Evolutionary conservation across 2,113 vertebrate species (phyloP).

Genomic region (Parotia lawesii): DNA sequence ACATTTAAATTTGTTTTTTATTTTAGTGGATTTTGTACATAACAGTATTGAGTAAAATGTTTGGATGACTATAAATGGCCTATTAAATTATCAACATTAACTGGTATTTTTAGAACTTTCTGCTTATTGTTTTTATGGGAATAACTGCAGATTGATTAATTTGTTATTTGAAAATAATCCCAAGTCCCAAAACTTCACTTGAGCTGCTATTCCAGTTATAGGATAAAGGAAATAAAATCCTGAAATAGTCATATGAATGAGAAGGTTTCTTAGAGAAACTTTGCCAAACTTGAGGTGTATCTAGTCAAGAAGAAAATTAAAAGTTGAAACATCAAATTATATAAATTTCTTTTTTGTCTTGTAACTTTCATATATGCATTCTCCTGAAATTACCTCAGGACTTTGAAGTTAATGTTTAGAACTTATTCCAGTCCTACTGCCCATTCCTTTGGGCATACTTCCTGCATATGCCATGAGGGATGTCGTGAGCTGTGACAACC

Average conservation of each 20-base stretch:
- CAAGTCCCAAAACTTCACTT: not conserved
- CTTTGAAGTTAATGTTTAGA: not conserved
- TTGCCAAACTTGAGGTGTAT: not conserved
- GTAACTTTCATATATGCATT: not conserved
- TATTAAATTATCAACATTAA: constrained; percentile 32
- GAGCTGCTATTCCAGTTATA: not conserved
- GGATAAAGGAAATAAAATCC: constrained; percentile 42
- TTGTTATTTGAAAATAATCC: constrained; percentile 25
- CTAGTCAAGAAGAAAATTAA: not conserved
- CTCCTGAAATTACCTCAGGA: not conserved
- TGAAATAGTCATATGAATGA: not conserved
- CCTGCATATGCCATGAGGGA: not conserved
- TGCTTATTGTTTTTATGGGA: not conserved
- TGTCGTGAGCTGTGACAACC: fast-evolving
- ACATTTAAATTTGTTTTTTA: constrained; percentile 13
- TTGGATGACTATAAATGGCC: constrained; percentile 5
- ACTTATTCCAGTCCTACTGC: not conserved
- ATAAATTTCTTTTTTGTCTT: not conserved
- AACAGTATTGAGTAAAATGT: constrained; percentile 25
- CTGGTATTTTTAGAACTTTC: not conserved
- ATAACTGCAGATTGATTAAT: not conserved
- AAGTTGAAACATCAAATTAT: not conserved
- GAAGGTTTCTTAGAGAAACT: not conserved
- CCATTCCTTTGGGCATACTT: not conserved
- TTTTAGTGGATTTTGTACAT: constrained; percentile 44